Base-by-base conservation (phyloP, 2,113 vertebrate species). In the Tachuris rubrigastra region DNA sequence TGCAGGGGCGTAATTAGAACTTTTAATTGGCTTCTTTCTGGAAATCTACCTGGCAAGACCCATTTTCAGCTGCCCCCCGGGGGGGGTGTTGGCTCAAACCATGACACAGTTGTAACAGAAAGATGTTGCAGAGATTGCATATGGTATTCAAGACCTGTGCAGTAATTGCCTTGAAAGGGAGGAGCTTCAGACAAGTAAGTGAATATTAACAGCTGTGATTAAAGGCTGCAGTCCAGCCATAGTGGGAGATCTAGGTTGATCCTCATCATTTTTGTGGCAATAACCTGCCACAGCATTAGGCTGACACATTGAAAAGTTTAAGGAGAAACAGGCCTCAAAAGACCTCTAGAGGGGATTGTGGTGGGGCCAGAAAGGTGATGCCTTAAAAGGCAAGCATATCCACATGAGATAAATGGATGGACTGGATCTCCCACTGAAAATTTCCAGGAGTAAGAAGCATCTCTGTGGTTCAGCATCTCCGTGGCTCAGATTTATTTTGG, bases 301-400 rank as follows among this genome's bases (percentile, higher is more conserved):
- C 9, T 69, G 53, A 69, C n/a, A 27, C 11, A 33, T 6, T 14
- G 56, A 30, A 47, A 73, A 37, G 5, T 66, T 90, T 33, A 50
- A 74, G 68, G n/a, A 46, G 17, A 28, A 35, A 73, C 21, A 12
- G 59, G n/a, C 24, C 37, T 68, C 58, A 62, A 86, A 69, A 68
- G 23, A 31, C 5, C 12, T 14, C 3, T 2, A n/a, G 5, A 1
- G 1, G 66, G 35, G 35, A 30, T 25, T 55, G 42, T 4, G 4
- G 42, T 4, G 5, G 41, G 20, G 25, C 16, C 69, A 75, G 69
- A 39, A 78, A 46, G 27, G 3, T 42, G 6, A n/a, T 74, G 33
- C 46, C 35, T 74, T 50, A 46, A 71, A 66, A 67, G 42, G 31
- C 56, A 53, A 46, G 12, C 17, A 13, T 24, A 60, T 42, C 73